Evolutionary conservation across 2,797 vertebrate species (phyloP).

Genomic region (Spinus olivaceus): DNA sequence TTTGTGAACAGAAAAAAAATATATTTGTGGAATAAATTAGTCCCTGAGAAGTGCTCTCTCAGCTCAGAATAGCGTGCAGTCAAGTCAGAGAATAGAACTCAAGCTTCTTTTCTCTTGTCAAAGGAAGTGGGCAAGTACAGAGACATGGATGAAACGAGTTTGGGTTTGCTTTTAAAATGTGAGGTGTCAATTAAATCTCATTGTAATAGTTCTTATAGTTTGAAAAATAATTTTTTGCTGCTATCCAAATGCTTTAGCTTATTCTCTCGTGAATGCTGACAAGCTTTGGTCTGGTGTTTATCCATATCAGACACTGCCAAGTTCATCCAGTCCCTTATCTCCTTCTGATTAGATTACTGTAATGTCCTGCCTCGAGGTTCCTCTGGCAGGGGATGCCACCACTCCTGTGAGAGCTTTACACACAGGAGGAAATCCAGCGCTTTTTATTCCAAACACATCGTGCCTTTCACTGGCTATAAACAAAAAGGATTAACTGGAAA

Average conservation of each 20-base stretch:
- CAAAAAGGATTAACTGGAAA: background rate
- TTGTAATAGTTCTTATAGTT: background rate
- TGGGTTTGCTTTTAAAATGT: background rate
- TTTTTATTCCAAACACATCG: background rate
- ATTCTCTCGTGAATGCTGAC: background rate
- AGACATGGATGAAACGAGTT: background rate
- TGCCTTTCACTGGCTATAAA: background rate
- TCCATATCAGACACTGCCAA: constrained; percentile 53
- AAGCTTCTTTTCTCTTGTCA: background rate
- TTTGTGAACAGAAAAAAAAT: constrained; percentile 26
- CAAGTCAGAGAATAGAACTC: background rate
- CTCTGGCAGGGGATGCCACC: background rate
- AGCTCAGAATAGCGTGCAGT: background rate
- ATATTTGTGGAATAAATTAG: constrained; percentile 31
- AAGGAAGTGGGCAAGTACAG: background rate
- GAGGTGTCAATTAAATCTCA: background rate
- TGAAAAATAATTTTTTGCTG: background rate
- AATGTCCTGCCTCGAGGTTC: background rate
- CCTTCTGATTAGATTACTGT: constrained; percentile 59
- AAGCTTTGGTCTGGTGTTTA: constrained; percentile 56
- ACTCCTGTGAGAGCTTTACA: background rate
- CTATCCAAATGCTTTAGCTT: constrained; percentile 1
- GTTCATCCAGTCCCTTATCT: constrained; percentile 62
- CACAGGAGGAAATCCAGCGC: background rate
- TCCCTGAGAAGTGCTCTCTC: background rate